A percentile compares a stretch with the other conserved stretches of the same genome.
phyloP scores from a whole-genome alignment of 1,140 invertebrate species.

The Drosophila malerkotliana region DNA sequence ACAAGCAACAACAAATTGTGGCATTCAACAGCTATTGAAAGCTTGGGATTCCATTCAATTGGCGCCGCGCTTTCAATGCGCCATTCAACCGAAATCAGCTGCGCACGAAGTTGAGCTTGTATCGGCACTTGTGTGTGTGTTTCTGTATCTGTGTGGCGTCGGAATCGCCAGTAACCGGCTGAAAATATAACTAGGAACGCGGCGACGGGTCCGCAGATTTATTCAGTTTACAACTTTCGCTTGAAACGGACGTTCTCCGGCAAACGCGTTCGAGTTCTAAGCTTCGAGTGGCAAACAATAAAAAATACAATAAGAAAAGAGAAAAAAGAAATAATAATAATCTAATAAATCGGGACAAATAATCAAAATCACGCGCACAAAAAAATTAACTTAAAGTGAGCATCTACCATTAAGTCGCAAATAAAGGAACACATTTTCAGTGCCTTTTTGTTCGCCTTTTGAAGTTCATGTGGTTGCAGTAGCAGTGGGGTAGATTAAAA shows the following conservation, averaged over 20 bases:
- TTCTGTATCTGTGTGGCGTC: slow-evolving; percentile 20
- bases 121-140: slow-evolving; percentile 4
- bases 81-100: slow-evolving; percentile 70
- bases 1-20: neutral
- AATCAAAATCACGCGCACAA: slow-evolving; percentile 3
- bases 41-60: slow-evolving; percentile 39
- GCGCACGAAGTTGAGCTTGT: slow-evolving; percentile 25
- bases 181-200: slow-evolving; percentile 56
- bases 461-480: slow-evolving; percentile 35
- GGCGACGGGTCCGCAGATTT: slow-evolving; percentile 64
- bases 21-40: slow-evolving; percentile 77
- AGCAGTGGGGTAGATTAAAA: neutral
- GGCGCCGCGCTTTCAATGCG: slow-evolving; percentile 44
- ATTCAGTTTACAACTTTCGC: slow-evolving; percentile 76
- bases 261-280: slow-evolving; percentile 11
- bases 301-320: neutral
- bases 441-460: neutral
- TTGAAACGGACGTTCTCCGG: slow-evolving; percentile 62
- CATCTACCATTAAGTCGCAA: neutral
- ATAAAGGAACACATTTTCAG: neutral
- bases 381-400: slow-evolving; percentile 39
- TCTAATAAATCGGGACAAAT: slow-evolving; percentile 2
- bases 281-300: slow-evolving; percentile 34
- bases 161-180: slow-evolving; percentile 36
- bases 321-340: slow-evolving; percentile 18